These are phyloP conservation scores for Drosophila borborema DNA, from an alignment of 2,888 invertebrate species.

Conservation along the genomic window DNA sequence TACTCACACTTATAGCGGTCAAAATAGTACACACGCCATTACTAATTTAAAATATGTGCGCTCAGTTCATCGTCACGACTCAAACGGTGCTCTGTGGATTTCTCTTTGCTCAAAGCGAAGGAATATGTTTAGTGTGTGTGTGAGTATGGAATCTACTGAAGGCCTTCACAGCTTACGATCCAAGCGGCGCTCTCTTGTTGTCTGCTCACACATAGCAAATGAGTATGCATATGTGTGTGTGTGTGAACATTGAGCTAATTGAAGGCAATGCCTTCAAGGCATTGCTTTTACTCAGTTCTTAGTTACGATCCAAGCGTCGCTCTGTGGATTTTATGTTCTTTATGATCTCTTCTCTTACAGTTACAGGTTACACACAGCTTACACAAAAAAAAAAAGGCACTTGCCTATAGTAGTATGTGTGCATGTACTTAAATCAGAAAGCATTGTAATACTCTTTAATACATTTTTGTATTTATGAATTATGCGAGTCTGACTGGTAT, in stretches of 20 bases:
- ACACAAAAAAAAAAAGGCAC: too few species aligned
- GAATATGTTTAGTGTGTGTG: too few species aligned
- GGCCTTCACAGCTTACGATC: background rate
- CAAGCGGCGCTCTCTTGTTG: background rate
- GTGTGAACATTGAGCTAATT: background rate
- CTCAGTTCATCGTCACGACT: too few species aligned
- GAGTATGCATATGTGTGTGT: background rate
- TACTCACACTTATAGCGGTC: background rate
- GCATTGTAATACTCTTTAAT: too few species aligned
- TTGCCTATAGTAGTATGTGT: too few species aligned
- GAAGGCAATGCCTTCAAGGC: background rate
- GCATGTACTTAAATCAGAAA: too few species aligned
- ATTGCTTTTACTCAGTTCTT: background rate
- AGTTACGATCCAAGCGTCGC: background rate
- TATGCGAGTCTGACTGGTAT: background rate
- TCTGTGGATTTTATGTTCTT: background rate
- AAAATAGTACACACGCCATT: background rate
- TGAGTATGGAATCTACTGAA: background rate
- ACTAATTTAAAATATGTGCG: background rate
- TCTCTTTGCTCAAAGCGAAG: too few species aligned
- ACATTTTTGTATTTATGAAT: too few species aligned
- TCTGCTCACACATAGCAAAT: background rate
- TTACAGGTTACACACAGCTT: too few species aligned
- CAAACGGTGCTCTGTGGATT: too few species aligned
- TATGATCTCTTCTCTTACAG: too few species aligned